Conservation (phyloP, 2,113 vertebrate species). For the Ia io region DNA sequence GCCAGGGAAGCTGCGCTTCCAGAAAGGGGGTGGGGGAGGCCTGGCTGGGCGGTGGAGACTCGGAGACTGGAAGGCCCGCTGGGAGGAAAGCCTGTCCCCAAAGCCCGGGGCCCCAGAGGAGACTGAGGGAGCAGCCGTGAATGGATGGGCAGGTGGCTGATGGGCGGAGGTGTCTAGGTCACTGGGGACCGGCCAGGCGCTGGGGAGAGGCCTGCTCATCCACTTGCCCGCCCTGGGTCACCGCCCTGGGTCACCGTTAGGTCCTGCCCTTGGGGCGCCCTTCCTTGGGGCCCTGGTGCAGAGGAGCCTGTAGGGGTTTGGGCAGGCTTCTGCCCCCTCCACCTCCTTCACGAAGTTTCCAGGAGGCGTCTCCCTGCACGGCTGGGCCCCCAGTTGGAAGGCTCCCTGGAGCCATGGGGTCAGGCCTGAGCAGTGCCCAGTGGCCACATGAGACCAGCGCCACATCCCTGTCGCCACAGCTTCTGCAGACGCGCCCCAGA, state of each 20-base stretch:
- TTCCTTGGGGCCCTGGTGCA: fast-evolving
- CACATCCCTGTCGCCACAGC: fast-evolving
- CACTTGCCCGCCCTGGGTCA: too few relatives aligned
- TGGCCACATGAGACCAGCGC: fast-evolving
- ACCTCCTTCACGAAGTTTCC: fast-evolving
- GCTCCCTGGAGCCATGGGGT: fast-evolving
- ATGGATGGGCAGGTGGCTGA: background rate
- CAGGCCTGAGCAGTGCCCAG: fast-evolving
- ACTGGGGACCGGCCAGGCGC: background rate
- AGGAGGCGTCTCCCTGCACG: fast-evolving
- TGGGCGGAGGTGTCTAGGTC: background rate
- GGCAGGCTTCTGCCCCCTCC: background rate
- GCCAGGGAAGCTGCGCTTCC: background rate
- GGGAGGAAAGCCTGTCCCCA: fast-evolving
- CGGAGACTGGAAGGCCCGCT: background rate
- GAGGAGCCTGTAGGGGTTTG: background rate
- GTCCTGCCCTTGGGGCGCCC: fast-evolving
- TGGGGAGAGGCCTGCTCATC: too few relatives aligned
- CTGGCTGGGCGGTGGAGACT: fast-evolving
- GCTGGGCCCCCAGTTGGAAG: background rate
- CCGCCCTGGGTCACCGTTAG: background rate
- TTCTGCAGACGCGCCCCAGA: fast-evolving
- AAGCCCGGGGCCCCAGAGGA: background rate
- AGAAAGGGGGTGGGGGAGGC: background rate
- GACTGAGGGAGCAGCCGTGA: fast-evolving